Evolutionary conservation across 2,888 invertebrate genomes (phyloP), one percentile per base, ranked within the genome.

Genomic region (Gymnoscelis rufifasciata): DNA sequence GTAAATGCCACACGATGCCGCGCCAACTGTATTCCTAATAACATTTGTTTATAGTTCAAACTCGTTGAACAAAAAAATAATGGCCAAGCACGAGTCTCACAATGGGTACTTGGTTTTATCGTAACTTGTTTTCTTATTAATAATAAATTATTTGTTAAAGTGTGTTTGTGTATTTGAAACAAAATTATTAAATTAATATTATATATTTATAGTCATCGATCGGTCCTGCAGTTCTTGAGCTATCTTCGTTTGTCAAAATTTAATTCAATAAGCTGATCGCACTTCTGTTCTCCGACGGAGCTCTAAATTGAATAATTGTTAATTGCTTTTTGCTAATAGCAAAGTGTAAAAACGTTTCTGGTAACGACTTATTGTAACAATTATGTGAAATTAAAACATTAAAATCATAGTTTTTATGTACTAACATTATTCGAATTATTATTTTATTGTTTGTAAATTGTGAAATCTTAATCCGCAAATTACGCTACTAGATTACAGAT

Each of bases 311-410:
- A 23, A 23, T 65, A 66, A 75, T 75, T 69, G 65, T 66, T 65
- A 71, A 64, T 71, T 62, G 62, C 62, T 63, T 69, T 65, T 61
- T 55, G 51, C 62, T 62, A 60, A 59, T 61, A 57, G 55, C 59
- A 56, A 66, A 70, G 67, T 66, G 69, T 69, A 69, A 70, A 71
- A 73, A 66, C 58, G 61, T 68, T 65, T 66, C 60, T 60, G 69
- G 61, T 63, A 56, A 53, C 52, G 45, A 19, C 53, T 62, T 61
- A 66, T 66, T 66, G 60, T 62, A 61, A 57, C 56, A 64, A 65
- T 65, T 68, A 33, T n/a, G n/a, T 19, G 15, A n/a, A 67, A 62
- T 67, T 62, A 63, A 61, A 56, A 55, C 58, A 60, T 66, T 57
- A 57, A 60, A 61, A 56, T 15, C 35, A 15, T 13, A 60, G 57